Conservation (phyloP, 2,797 vertebrate genomes). For the Sebastes iracundus region DNA sequence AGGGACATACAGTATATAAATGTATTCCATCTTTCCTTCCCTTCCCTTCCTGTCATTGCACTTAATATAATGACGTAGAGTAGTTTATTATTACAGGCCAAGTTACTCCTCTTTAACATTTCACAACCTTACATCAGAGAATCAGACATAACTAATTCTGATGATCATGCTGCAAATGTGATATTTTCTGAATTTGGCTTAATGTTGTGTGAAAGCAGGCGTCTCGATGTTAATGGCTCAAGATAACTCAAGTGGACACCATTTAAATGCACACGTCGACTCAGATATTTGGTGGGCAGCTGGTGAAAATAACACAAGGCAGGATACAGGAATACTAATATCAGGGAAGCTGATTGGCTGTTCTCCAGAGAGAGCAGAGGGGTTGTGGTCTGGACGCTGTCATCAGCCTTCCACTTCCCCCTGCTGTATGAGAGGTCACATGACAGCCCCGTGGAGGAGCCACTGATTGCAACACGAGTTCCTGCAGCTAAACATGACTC, state of each 20-base stretch:
- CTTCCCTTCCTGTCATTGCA: background rate
- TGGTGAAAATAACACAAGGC: conserved; percentile 57
- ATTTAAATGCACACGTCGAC: conserved; percentile 58
- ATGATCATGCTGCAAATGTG: conserved; percentile 24
- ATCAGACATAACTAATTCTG: conserved; percentile 23
- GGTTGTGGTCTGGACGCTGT: background rate
- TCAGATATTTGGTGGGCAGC: conserved; percentile 59
- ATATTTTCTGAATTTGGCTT: conserved; percentile 43
- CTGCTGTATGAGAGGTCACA: conserved; percentile 52
- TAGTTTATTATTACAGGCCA: background rate
- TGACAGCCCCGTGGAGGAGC: conserved; percentile 3
- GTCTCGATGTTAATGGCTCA: conserved; percentile 50
- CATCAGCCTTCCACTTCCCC: conserved; percentile 36
- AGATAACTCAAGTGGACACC: conserved; percentile 64
- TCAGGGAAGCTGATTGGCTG: conserved; percentile 44
- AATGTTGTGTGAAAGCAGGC: conserved; percentile 64
- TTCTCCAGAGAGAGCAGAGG: conserved; percentile 14
- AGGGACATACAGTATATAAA: background rate
- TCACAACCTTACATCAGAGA: conserved; percentile 6
- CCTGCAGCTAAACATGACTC: background rate
- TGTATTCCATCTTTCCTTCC: background rate
- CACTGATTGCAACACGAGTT: background rate
- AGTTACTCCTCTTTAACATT: conserved; percentile 12
- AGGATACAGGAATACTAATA: conserved; percentile 56
- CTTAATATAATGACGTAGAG: background rate